Percentiles rank a stretch among this genome's conserved stretches.
These are phyloP conservation scores for Drosophila crucigera DNA, from an alignment of 2,888 invertebrate species.

Conservation along the genomic window DNA sequence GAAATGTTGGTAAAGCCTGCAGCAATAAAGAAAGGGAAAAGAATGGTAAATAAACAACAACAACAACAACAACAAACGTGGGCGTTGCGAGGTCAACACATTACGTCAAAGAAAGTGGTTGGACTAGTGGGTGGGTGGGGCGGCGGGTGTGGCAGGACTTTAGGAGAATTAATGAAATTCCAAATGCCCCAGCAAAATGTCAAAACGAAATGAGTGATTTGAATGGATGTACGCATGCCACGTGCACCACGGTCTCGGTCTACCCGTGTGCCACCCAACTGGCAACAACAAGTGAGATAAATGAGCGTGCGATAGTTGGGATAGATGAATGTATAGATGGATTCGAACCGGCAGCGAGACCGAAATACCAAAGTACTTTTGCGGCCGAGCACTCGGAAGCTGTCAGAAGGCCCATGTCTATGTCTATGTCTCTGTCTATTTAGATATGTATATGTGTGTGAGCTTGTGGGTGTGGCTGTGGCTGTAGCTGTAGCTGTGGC, in stretches of 20 bases:
- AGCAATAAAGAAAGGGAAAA: conserved; percentile 3
- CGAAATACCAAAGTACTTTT: conserved; percentile 55
- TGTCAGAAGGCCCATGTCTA: conserved; percentile 20
- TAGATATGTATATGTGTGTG: conserved; percentile 1
- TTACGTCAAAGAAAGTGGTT: conserved; percentile 7
- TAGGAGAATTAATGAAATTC: conserved; percentile 65
- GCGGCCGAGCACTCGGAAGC: conserved; percentile 32
- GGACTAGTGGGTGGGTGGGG: not conserved
- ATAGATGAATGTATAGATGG: conserved; percentile 31
- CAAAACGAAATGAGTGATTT: conserved; percentile 65
- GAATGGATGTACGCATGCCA: conserved; percentile 39
- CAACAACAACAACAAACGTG: conserved; percentile 1
- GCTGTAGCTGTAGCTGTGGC: not conserved
- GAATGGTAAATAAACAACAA: conserved; percentile 35
- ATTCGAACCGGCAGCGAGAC: conserved; percentile 34
- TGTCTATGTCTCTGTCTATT: conserved; percentile 23
- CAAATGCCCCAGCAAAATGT: conserved; percentile 58
- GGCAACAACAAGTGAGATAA: conserved; percentile 61
- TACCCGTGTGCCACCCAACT: not conserved
- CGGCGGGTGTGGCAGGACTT: conserved; percentile 15
- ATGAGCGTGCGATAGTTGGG: conserved; percentile 44
- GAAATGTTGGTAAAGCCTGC: conserved; percentile 32
- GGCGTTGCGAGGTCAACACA: conserved; percentile 41
- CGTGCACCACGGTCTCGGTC: not conserved
- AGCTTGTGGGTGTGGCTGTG: not conserved